Base-by-base conservation (phyloP, 2,797 vertebrate species). In the Poecilia wingei region DNA sequence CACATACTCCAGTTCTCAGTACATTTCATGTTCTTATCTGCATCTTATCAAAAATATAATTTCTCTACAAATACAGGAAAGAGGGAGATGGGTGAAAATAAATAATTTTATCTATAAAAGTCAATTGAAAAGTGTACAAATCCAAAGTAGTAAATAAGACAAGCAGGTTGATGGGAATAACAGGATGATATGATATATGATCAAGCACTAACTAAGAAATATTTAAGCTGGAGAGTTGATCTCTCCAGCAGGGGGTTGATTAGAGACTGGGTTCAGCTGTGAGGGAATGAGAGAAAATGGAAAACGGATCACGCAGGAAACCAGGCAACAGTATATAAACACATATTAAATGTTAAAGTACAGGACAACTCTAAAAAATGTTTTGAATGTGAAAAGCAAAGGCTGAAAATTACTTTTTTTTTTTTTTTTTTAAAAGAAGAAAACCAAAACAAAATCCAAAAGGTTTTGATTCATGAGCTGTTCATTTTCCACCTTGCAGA, bases 401-500 rank as follows among this genome's bases (percentile, higher is more conserved):
- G 61, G 33, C 18, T 39, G 33, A 66, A 20, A 66, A 64, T 16
- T 2, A 16, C 14, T n/a, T n/a, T n/a, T n/a, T n/a, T n/a, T n/a
- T n/a, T n/a, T n/a, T n/a, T n/a, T n/a, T n/a, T n/a, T n/a, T n/a
- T n/a, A n/a, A n/a, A n/a, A n/a, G n/a, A n/a, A n/a, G 57, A 31
- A 61, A 61, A 61, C 33, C 31, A 33, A 61, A 61, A 6, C 31
- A 61, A 61, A 6, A 33, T 33, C 57, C 28, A 2, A 61, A 61
- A 28, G n/a, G n/a, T 59, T 59, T 14, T 61, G 31, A 66, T 70
- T 12, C 7, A 18, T 18, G 64, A 12, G 2, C 3, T 3, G 10
- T 70, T 22, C 10, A 10, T 77, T 59, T 14, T 79, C 16, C 74
- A 39, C 14, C 39, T 85, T 77, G 55, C 90, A 99, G 98, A 99